Evolutionary conservation across 2,113 vertebrate species (phyloP).

Genomic region (Cavia porcellus): DNA sequence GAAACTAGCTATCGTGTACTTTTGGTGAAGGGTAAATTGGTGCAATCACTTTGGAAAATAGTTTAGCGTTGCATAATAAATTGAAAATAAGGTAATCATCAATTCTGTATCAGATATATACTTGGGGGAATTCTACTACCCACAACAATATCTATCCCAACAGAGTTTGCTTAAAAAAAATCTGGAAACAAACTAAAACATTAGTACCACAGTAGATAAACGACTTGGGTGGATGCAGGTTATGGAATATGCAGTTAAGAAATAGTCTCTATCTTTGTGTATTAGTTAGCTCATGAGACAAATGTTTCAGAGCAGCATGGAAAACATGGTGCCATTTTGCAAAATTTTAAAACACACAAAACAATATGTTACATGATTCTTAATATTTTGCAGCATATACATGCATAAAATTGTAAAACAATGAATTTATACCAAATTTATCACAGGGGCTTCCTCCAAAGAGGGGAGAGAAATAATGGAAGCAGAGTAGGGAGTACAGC

Average conservation of each 20-base stretch:
- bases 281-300: not conserved
- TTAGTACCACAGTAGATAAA: not conserved
- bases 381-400: not conserved
- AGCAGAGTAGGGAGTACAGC: not conserved
- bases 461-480: not conserved
- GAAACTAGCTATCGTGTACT: not conserved
- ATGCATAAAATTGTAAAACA: slow-evolving; percentile 22
- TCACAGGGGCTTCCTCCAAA: not conserved
- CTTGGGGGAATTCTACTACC: not conserved
- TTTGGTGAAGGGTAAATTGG: not conserved
- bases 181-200: not conserved
- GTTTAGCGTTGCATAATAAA: not conserved
- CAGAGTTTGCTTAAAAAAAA: not conserved
- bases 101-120: too few relatives aligned
- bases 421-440: slow-evolving; percentile 14
- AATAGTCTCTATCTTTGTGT: not conserved
- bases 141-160: not conserved
- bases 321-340: not conserved
- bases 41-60: not conserved
- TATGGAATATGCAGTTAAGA: not conserved
- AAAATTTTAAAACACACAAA: not conserved
- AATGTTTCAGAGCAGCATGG: not conserved
- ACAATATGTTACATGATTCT: not conserved
- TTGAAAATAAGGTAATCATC: not conserved
- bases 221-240: not conserved